Conservation (phyloP, 2,888 invertebrate genomes). For the Acanthosepion lycidas region DNA sequence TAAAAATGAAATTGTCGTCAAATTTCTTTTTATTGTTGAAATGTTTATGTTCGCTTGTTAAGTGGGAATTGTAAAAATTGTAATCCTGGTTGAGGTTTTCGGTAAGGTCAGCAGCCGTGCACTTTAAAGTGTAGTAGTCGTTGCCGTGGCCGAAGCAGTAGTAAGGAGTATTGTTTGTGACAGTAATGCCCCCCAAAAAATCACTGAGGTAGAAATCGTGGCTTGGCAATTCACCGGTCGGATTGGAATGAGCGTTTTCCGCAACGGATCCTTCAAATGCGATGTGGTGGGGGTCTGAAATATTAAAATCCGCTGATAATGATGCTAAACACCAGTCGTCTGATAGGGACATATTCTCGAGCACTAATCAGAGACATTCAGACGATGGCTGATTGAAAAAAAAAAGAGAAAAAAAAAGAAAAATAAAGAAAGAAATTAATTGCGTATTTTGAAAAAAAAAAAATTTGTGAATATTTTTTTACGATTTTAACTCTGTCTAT, state of each 20-base stretch:
- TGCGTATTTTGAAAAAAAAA: no score
- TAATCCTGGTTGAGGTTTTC: no score
- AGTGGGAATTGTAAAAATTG: no score
- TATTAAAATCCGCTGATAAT: not conserved
- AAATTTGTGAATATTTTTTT: no score
- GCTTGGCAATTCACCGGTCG: not conserved
- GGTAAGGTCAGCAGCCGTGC: not conserved
- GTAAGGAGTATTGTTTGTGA: not conserved
- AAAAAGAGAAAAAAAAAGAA: not conserved
- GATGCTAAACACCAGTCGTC: not conserved
- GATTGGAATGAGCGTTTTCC: not conserved
- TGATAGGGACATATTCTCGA: not conserved
- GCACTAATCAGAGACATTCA: not conserved
- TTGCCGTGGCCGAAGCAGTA: not conserved
- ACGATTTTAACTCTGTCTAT: no score
- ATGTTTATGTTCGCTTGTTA: no score
- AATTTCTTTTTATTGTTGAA: no score
- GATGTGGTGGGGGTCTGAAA: not conserved
- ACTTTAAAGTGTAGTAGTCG: not conserved
- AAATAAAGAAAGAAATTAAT: no score
- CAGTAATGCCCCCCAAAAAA: not conserved
- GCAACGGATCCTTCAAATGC: not conserved
- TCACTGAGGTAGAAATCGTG: not conserved
- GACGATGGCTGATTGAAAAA: not conserved
- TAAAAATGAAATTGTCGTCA: no score